A percentile compares a stretch with the other conserved stretches of the same genome.
Conservation (phyloP, 2,888 invertebrate genomes). For the Epirrita christyi region DNA sequence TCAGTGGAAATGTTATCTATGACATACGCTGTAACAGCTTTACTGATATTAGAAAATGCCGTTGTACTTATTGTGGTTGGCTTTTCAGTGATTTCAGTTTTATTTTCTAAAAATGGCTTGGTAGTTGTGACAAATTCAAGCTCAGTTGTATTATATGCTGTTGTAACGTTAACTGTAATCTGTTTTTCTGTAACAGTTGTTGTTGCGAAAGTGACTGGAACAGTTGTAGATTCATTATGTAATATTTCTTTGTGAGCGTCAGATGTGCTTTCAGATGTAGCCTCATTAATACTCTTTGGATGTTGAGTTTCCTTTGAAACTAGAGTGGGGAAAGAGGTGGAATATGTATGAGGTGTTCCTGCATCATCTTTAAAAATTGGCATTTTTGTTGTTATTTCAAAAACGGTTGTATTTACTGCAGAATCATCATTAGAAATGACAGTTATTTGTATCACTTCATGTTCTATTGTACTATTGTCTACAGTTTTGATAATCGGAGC, state of each 20-base stretch:
- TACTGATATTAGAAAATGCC: conserved; percentile 9
- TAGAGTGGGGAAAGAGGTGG: conserved; percentile 20
- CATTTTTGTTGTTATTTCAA: conserved; percentile 64
- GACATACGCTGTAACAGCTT: conserved; percentile 4
- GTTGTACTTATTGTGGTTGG: conserved; percentile 18
- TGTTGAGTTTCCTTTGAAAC: conserved; percentile 24
- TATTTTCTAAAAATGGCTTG: conserved; percentile 8
- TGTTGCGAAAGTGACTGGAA: conserved; percentile 4
- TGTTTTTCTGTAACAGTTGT: conserved; percentile 7
- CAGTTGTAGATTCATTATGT: conserved; percentile 12
- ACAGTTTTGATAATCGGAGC: conserved; percentile 21
- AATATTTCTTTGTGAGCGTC: conserved; percentile 19
- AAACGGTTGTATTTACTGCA: conserved; percentile 46
- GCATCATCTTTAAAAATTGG: conserved; percentile 52
- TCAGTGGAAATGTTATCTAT: conserved; percentile 15
- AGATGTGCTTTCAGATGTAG: conserved; percentile 30
- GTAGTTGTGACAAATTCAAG: conserved; percentile 24
- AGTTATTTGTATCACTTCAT: conserved; percentile 60
- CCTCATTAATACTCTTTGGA: conserved; percentile 16
- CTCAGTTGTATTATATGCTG: conserved; percentile 26
- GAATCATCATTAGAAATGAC: conserved; percentile 52
- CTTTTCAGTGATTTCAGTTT: conserved; percentile 18
- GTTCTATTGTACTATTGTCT: conserved; percentile 41
- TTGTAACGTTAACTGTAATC: conserved; percentile 8
- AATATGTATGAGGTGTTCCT: conserved; percentile 26